Conservation (phyloP, 1,140 invertebrate genomes). For the Listronotus oregonensis region DNA sequence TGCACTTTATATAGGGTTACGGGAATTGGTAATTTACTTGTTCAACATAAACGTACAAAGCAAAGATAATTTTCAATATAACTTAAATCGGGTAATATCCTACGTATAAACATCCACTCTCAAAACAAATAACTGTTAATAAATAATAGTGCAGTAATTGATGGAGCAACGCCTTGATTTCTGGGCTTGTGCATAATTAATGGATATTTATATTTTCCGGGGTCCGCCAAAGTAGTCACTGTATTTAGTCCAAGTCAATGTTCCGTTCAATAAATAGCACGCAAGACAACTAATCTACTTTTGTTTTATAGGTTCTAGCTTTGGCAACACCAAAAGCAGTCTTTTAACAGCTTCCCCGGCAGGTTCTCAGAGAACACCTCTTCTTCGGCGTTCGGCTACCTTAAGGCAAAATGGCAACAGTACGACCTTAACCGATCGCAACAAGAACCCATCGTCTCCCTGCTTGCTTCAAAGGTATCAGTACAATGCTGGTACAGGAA, state of each 20-base stretch:
- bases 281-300: slow-evolving; percentile 1
- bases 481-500: slow-evolving; percentile 58
- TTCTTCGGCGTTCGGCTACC: slow-evolving; percentile 50
- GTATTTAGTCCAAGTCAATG: no score
- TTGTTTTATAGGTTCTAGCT: slow-evolving; percentile 59
- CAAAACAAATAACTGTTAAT: no score
- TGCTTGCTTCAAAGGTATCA: slow-evolving; percentile 62
- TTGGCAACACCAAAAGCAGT: slow-evolving; percentile 61
- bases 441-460: slow-evolving; percentile 55
- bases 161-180: no score
- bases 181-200: no score
- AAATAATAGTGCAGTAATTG: no score
- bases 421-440: slow-evolving; percentile 46
- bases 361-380: slow-evolving; percentile 46
- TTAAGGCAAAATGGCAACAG: slow-evolving; percentile 50
- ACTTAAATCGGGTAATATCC: no score
- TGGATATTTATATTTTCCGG: no score
- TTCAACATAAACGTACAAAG: no score
- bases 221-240: no score
- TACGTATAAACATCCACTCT: no score
- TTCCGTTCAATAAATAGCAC: not conserved
- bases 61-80: no score
- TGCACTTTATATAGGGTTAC: not conserved
- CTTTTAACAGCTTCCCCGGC: slow-evolving; percentile 55
- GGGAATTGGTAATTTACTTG: no score